A percentile compares a stretch with the other conserved stretches of the same genome.
Conservation (phyloP, 2,113 vertebrate species). For the Hypanus sabinus region DNA sequence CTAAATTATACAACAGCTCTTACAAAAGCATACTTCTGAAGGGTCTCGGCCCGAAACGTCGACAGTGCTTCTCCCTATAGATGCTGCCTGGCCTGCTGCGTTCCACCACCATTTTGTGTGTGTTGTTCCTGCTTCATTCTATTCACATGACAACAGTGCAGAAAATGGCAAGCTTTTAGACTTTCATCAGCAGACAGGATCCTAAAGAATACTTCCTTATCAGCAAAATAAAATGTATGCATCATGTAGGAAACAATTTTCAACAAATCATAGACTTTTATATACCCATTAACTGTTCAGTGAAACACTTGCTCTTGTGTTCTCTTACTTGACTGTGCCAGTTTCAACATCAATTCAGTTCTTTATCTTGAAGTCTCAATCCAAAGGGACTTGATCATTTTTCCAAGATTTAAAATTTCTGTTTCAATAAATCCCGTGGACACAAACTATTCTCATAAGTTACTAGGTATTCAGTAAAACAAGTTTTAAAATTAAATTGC, state of each 20-base stretch:
- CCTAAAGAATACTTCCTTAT: not conserved
- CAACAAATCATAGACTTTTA: not conserved
- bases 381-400: not conserved
- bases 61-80: too few species aligned
- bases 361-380: not conserved
- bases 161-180: not conserved
- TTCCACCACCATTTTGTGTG: too few species aligned
- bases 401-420: not conserved
- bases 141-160: not conserved
- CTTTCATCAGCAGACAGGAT: not conserved
- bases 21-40: not conserved
- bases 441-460: not conserved
- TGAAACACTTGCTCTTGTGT: not conserved
- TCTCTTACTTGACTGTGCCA: too few species aligned
- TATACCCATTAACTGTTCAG: not conserved
- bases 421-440: not conserved
- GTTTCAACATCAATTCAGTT: not conserved
- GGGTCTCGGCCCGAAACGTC: too few species aligned
- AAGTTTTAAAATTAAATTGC: not conserved
- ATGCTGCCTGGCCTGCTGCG: too few species aligned
- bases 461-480: not conserved
- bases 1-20: too few species aligned
- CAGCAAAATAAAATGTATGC: not conserved
- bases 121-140: not conserved
- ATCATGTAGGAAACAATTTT: not conserved